Conservation (phyloP, 2,888 invertebrate species). For the Tenthredo amoena region DNA sequence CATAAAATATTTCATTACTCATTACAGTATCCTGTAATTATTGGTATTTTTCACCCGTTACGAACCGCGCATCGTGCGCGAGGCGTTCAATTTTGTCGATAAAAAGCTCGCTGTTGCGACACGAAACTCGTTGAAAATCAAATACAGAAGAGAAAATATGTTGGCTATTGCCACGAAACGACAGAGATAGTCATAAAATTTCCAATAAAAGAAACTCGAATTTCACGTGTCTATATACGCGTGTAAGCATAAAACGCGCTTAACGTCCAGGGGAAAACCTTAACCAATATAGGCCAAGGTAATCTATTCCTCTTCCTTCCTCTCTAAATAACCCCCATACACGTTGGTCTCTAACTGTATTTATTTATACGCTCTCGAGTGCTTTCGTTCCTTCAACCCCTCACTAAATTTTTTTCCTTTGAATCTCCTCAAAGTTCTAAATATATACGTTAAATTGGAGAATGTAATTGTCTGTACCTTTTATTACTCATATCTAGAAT, state of each 20-base stretch:
- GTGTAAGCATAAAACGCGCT: not conserved
- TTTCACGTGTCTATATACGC: not conserved
- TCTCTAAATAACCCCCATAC: not conserved
- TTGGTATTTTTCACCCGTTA: not conserved
- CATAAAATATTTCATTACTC: not conserved
- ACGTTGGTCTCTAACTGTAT: not conserved
- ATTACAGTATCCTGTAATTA: not conserved
- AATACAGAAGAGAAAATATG: slow-evolving; percentile 39
- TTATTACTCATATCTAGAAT: not conserved
- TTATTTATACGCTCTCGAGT: not conserved
- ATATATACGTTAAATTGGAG: not conserved
- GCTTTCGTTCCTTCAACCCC: not conserved
- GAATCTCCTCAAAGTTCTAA: too few species aligned
- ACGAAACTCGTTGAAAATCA: slow-evolving; percentile 40
- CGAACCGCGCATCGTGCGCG: not conserved
- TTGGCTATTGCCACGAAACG: slow-evolving; percentile 38
- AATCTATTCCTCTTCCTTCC: slow-evolving; percentile 25
- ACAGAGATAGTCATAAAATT: slow-evolving; percentile 39
- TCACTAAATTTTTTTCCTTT: not conserved
- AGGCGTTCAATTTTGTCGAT: slow-evolving; percentile 7
- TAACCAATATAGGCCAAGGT: slow-evolving; percentile 29
- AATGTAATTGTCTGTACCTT: not conserved
- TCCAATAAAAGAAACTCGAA: slow-evolving; percentile 45
- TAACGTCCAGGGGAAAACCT: slow-evolving; percentile 22
- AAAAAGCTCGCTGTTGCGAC: slow-evolving; percentile 17